Percentiles rank a stretch among this genome's conserved stretches.
These are phyloP conservation scores for Peromyscus maniculatus DNA, from an alignment of 2,113 vertebrate genomes.

Conservation along the genomic window DNA sequence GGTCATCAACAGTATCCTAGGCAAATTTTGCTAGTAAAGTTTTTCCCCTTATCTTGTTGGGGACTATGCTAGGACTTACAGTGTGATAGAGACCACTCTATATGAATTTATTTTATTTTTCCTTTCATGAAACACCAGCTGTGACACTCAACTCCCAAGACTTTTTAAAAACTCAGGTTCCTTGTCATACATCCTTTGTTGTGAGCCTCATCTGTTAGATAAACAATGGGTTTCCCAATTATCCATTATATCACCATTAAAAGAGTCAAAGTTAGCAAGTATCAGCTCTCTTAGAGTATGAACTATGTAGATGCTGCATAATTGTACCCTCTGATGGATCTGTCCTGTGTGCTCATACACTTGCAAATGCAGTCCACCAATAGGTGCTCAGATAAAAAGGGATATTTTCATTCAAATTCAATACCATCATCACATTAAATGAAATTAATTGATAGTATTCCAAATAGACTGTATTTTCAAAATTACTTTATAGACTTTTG, in stretches of 20 bases:
- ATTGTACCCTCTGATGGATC: no score
- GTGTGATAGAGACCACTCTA: no score
- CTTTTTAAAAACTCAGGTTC: not conserved
- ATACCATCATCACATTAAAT: no score
- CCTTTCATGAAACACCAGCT: not conserved
- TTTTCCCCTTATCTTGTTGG: not conserved
- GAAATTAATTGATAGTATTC: no score
- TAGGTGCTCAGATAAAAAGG: no score
- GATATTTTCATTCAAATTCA: no score
- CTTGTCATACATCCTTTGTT: not conserved
- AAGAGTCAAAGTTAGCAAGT: not conserved
- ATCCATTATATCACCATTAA: not conserved
- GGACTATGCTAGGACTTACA: not conserved
- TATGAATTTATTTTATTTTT: not conserved
- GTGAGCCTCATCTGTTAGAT: not conserved
- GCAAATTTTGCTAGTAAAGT: not conserved
- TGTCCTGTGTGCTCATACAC: no score
- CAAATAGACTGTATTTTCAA: not conserved
- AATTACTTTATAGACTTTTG: not conserved
- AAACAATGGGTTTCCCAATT: not conserved
- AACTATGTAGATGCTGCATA: no score
- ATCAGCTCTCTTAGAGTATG: not conserved
- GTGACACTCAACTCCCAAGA: not conserved
- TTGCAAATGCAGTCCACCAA: no score
- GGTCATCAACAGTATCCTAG: no score